Percentiles rank a stretch among this genome's conserved stretches.
Conservation (phyloP, 2,888 invertebrate genomes). For the Torymus aiolomorphi region DNA sequence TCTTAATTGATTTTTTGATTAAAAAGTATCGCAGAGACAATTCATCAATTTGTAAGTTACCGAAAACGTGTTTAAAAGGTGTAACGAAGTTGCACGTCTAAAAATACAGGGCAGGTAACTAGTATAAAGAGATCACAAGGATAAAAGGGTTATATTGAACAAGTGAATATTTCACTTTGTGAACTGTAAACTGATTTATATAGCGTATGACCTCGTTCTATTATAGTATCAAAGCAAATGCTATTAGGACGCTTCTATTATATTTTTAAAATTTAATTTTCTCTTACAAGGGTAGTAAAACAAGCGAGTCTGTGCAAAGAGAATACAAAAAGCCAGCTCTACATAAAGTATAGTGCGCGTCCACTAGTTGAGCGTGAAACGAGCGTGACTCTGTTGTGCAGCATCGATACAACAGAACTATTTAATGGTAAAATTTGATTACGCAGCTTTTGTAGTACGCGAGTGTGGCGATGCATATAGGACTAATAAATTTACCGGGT, state of each 20-base stretch:
- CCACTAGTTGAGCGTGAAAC: conserved; percentile 22
- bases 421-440: conserved; percentile 30
- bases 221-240: conserved; percentile 28
- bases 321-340: conserved; percentile 11
- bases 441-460: conserved; percentile 23
- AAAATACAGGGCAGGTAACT: no score
- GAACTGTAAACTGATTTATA: conserved; percentile 24
- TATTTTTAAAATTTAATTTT: conserved; percentile 43
- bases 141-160: conserved; percentile 17
- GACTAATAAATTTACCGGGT: no score
- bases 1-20: no score
- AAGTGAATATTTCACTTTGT: conserved; percentile 28
- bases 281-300: conserved; percentile 33
- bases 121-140: background rate
- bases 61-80: no score
- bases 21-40: no score
- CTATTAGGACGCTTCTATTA: conserved; percentile 44
- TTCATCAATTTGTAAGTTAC: no score
- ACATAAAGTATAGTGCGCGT: background rate
- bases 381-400: background rate
- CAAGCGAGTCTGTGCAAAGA: conserved; percentile 1
- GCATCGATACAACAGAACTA: conserved; percentile 20
- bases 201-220: conserved; percentile 11
- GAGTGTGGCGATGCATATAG: background rate
- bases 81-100: no score